phyloP scores from a whole-genome alignment of 2,888 invertebrate genomes.

The Epinotia demarniana region DNA sequence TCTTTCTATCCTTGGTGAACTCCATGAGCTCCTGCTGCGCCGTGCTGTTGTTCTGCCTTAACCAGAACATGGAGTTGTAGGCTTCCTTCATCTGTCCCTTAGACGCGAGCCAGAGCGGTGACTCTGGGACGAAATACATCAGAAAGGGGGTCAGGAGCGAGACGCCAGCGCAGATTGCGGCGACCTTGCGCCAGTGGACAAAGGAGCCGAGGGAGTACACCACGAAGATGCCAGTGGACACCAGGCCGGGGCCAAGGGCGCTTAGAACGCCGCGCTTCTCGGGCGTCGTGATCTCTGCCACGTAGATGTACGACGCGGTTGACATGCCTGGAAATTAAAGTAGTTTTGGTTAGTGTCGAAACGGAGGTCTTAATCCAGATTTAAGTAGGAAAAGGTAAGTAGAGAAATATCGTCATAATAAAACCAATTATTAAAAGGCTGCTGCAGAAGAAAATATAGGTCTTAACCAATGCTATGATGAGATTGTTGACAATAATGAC shows the following conservation, averaged over 20 bases:
- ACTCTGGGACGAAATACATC: slow-evolving; percentile 88
- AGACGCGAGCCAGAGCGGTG: slow-evolving; percentile 87
- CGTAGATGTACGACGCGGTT: slow-evolving; percentile 88
- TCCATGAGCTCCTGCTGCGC: slow-evolving; percentile 87
- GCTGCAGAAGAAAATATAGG: no score
- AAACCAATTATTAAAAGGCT: no score
- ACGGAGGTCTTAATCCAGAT: neutral
- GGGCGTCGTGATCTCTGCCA: slow-evolving; percentile 88
- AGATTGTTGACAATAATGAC: no score
- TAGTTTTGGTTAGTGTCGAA: neutral
- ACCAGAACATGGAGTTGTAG: slow-evolving; percentile 86
- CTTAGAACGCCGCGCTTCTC: slow-evolving; percentile 88
- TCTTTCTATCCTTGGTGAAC: slow-evolving; percentile 79
- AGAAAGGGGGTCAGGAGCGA: slow-evolving; percentile 83
- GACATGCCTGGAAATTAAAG: slow-evolving; percentile 85
- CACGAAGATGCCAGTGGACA: slow-evolving; percentile 89
- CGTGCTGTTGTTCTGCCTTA: slow-evolving; percentile 85
- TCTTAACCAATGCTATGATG: no score
- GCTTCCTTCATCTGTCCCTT: slow-evolving; percentile 85
- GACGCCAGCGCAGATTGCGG: slow-evolving; percentile 86
- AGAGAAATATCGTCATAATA: no score
- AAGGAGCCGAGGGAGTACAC: slow-evolving; percentile 88
- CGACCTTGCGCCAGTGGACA: slow-evolving; percentile 87
- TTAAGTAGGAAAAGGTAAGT: no score
- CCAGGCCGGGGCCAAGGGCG: slow-evolving; percentile 88